These are phyloP conservation scores for Cnemophilus loriae DNA, from an alignment of 2,113 vertebrate species.

Conservation along the genomic window DNA sequence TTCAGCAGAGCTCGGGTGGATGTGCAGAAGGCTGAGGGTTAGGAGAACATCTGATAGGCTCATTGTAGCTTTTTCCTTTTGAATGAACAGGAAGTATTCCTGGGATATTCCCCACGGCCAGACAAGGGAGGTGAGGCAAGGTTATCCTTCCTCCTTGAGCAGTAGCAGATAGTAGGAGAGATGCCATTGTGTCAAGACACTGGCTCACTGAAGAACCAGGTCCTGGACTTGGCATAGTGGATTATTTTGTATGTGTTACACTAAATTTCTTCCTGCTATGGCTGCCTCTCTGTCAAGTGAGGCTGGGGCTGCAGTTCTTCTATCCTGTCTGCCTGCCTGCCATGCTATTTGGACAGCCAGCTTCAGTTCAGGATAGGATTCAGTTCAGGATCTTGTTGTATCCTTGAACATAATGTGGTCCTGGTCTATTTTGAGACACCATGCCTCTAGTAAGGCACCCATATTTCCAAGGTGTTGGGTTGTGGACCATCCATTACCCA, in stretches of 20 bases:
- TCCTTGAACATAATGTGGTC: background rate
- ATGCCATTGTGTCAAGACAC: background rate
- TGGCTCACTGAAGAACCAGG: background rate
- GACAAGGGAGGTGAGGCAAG: background rate
- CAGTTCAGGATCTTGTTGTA: background rate
- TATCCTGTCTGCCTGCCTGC: background rate
- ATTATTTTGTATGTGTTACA: background rate
- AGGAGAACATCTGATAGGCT: background rate
- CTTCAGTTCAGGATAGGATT: background rate
- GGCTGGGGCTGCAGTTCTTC: background rate
- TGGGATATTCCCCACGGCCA: background rate
- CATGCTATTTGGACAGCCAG: background rate
- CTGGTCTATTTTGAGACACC: background rate
- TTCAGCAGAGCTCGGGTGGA: background rate
- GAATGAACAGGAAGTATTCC: background rate
- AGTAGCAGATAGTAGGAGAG: background rate
- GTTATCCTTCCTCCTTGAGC: background rate
- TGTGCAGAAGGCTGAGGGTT: background rate
- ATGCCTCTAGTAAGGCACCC: background rate
- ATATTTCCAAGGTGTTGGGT: background rate
- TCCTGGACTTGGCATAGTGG: background rate
- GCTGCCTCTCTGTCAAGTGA: background rate
- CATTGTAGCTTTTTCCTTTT: background rate
- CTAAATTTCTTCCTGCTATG: background rate
- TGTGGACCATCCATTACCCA: background rate